Evolutionary conservation across 1,140 invertebrate genomes (phyloP).

Genomic region (Ganaspis sp.): DNA sequence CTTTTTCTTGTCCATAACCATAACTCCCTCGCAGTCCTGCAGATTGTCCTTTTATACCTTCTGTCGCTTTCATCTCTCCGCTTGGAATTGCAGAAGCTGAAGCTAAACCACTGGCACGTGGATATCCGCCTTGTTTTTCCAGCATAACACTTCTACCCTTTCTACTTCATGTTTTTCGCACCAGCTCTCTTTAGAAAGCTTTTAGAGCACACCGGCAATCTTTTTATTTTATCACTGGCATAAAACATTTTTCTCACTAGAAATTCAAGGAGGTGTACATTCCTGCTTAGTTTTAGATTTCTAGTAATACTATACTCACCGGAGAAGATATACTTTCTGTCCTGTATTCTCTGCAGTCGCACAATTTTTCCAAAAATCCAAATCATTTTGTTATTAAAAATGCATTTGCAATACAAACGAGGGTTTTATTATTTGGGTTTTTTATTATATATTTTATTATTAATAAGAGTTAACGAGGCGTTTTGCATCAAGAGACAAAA

Average conservation of each 20-base stretch:
- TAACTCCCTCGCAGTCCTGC: constrained; percentile 15
- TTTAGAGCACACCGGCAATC: neutral
- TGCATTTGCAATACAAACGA: too few species aligned
- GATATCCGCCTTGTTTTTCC: constrained; percentile 46
- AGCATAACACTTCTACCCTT: neutral
- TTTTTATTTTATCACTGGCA: neutral
- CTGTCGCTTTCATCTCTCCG: constrained; percentile 34
- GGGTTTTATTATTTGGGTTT: too few species aligned
- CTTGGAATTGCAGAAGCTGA: constrained; percentile 39
- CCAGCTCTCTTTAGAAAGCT: constrained; percentile 1
- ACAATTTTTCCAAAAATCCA: neutral
- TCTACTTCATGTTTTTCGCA: neutral
- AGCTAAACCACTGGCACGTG: constrained; percentile 47
- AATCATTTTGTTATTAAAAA: neutral
- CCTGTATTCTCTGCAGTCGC: neutral
- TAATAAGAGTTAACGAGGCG: too few species aligned
- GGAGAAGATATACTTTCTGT: neutral
- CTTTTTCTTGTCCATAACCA: constrained; percentile 21
- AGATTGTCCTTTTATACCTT: constrained; percentile 31
- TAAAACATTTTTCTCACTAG: neutral
- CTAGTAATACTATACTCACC: neutral
- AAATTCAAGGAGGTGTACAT: neutral
- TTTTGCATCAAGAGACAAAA: too few species aligned
- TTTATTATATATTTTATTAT: too few species aligned
- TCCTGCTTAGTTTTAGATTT: constrained; percentile 10